These are phyloP conservation scores for Eunapius fragilis DNA, from an alignment of 37 sponge, comb jelly and placozoan species.

Conservation along the genomic window DNA sequence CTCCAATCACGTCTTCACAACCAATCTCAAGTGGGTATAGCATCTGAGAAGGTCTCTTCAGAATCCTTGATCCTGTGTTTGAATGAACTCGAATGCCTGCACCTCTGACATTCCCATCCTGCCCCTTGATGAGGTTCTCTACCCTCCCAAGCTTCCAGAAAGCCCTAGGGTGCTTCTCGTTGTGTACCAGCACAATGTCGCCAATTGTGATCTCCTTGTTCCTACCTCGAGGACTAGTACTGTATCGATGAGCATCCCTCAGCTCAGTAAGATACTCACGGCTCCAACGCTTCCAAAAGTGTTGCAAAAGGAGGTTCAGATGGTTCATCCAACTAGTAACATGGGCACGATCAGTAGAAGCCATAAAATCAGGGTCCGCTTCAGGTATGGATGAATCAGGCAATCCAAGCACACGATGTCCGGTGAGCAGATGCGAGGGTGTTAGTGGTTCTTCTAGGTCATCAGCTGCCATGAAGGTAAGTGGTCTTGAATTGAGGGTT, in stretches of 20 bases:
- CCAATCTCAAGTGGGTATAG: constrained; percentile 25
- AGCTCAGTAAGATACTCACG: background rate
- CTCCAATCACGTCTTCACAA: too few species aligned
- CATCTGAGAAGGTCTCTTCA: constrained; percentile 1
- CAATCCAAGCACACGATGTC: background rate
- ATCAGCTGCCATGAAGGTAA: constrained; percentile 16
- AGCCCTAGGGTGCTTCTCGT: constrained; percentile 11
- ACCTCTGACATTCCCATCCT: constrained; percentile 11
- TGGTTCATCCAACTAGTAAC: constrained; percentile 6
- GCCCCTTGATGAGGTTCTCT: background rate
- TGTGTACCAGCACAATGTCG: constrained; percentile 10
- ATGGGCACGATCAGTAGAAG: background rate
- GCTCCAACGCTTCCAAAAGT: constrained; percentile 18
- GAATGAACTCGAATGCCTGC: background rate
- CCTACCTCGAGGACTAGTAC: background rate
- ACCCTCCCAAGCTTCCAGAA: constrained; percentile 7
- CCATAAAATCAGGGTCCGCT: background rate
- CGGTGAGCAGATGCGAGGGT: constrained; percentile 15
- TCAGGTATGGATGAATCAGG: too few species aligned
- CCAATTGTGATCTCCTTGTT: background rate
- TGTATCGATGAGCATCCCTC: constrained; percentile 19
- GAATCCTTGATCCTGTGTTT: background rate
- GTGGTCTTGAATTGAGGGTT: constrained; percentile 42
- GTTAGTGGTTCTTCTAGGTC: constrained; percentile 47
- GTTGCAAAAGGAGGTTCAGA: background rate